Percentiles rank a stretch among this genome's conserved stretches.
Evolutionary conservation across 2,113 vertebrate genomes (phyloP).

Genomic region (Nyctereutes procyonoides): DNA sequence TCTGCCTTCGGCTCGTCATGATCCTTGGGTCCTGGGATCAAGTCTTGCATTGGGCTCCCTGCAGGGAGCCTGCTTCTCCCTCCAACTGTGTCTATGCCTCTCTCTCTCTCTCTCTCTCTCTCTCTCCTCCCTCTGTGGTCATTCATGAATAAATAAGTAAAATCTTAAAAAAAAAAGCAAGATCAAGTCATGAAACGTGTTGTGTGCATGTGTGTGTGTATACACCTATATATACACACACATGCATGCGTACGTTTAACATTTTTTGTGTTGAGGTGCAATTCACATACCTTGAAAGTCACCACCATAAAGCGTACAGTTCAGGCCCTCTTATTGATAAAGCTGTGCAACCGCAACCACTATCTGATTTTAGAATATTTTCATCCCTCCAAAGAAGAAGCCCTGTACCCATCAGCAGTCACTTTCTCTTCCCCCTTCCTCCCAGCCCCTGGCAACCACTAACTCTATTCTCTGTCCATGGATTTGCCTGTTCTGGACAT

Average conservation of each 20-base stretch:
- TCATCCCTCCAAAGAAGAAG: rapidly evolving
- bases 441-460: rapidly evolving
- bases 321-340: background rate
- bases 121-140: too few relatives aligned
- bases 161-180: background rate
- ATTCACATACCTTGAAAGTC: background rate
- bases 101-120: too few relatives aligned
- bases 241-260: background rate
- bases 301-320: background rate
- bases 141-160: too few relatives aligned
- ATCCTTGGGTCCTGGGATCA: too few relatives aligned
- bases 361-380: background rate
- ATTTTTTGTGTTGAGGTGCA: background rate
- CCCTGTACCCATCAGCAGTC: background rate
- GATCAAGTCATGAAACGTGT: background rate
- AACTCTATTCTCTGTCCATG: background rate
- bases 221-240: too few relatives aligned
- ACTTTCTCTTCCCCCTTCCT: rapidly evolving
- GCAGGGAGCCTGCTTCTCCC: too few relatives aligned
- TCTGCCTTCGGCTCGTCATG: too few relatives aligned
- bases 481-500: background rate
- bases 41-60: too few relatives aligned
- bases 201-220: background rate
- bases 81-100: too few relatives aligned
- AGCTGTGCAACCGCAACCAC: background rate